Percentiles rank a stretch among this genome's conserved stretches.
These are phyloP conservation scores for Hedychridium roseum DNA, from an alignment of 2,888 invertebrate genomes.

Conservation along the genomic window DNA sequence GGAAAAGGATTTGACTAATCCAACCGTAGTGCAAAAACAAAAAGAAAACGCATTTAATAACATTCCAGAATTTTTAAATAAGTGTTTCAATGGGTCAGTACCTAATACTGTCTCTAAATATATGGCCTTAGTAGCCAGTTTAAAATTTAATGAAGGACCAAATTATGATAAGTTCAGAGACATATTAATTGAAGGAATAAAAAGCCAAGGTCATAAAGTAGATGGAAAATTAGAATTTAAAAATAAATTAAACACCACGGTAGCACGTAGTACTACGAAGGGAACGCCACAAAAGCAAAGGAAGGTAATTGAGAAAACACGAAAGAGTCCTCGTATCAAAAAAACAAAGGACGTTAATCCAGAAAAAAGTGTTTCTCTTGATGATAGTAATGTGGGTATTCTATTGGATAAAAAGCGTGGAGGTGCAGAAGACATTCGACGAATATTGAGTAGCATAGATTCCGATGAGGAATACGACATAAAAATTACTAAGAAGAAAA, in stretches of 20 bases:
- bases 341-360: conserved; percentile 14
- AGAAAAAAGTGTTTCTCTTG: conserved; percentile 23
- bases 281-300: conserved; percentile 14
- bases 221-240: conserved; percentile 70
- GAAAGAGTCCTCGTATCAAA: conserved; percentile 24
- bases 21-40: conserved; percentile 71
- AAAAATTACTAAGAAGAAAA: conserved; percentile 50
- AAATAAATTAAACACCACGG: background rate
- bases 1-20: conserved; percentile 74
- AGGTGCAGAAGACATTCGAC: conserved; percentile 41
- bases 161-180: conserved; percentile 77
- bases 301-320: conserved; percentile 3
- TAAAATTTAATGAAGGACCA: conserved; percentile 77
- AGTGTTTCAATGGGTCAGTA: conserved; percentile 59
- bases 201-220: conserved; percentile 68
- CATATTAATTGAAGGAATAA: conserved; percentile 73
- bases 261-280: conserved; percentile 2
- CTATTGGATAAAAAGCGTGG: conserved; percentile 51
- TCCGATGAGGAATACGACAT: conserved; percentile 55
- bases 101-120: conserved; percentile 64
- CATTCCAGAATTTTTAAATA: conserved; percentile 62
- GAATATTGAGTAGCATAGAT: conserved; percentile 45
- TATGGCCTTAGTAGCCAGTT: conserved; percentile 72
- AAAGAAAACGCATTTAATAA: conserved; percentile 76
- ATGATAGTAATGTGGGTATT: conserved; percentile 50